Evolutionary conservation across 2,888 invertebrate species (phyloP).

Genomic region (Fissipunctia ypsillon): DNA sequence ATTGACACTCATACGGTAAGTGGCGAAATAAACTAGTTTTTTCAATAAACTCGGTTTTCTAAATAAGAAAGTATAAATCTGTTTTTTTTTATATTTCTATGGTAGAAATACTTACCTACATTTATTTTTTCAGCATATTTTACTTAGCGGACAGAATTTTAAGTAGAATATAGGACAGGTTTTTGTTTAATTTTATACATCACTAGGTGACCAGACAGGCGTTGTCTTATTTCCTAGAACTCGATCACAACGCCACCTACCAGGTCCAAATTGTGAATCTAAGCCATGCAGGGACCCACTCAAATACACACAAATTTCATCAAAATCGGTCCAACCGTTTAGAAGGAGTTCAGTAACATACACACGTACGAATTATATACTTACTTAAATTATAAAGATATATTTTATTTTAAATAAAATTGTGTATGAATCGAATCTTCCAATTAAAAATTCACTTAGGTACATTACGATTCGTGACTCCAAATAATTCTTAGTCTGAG

Average conservation of each 20-base stretch:
- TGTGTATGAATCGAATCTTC: neutral
- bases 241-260: too few species aligned
- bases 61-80: neutral
- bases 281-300: too few species aligned
- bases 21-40: conserved; percentile 41
- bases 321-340: too few species aligned
- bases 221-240: too few species aligned
- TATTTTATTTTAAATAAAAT: too few species aligned
- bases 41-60: conserved; percentile 4
- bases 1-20: conserved; percentile 37
- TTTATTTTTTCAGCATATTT: neutral
- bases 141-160: neutral
- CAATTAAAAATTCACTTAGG: neutral
- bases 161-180: neutral
- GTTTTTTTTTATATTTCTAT: too few species aligned
- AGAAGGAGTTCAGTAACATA: too few species aligned
- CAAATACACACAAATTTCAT: too few species aligned
- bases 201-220: too few species aligned
- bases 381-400: too few species aligned
- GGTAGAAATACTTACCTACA: neutral
- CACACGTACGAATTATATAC: too few species aligned
- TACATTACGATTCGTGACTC: neutral
- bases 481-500: conserved; percentile 3
- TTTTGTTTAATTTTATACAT: neutral
- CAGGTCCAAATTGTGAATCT: too few species aligned